Evolutionary conservation across 2,113 vertebrate species (phyloP).

Genomic region (Prinia subflava): DNA sequence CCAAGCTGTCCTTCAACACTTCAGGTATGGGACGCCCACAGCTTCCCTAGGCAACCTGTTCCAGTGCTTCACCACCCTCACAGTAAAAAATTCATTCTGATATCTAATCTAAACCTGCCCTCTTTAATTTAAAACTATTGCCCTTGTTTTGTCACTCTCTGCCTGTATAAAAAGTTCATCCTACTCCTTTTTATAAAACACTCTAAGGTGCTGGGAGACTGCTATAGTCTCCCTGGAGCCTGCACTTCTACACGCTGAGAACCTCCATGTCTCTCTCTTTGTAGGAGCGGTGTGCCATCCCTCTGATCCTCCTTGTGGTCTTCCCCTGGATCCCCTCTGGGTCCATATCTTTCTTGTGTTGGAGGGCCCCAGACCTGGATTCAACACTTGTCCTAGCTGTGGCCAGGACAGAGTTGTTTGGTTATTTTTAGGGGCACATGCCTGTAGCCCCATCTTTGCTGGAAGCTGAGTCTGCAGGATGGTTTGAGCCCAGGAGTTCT

Average conservation of each 20-base stretch:
- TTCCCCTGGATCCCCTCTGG: neutral
- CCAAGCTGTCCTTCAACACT: neutral
- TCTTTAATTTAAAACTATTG: neutral
- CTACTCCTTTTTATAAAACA: neutral
- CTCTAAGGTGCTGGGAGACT: neutral
- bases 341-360: too few relatives aligned
- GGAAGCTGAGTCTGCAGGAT: conserved; percentile 57
- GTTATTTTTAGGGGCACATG: neutral
- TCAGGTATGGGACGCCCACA: neutral
- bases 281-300: neutral
- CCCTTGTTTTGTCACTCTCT: neutral
- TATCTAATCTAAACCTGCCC: neutral
- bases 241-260: accelerated
- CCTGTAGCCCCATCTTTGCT: conserved; percentile 70
- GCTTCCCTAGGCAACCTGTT: neutral
- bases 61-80: neutral
- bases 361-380: neutral
- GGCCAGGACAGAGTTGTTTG: neutral
- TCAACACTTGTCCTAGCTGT: neutral
- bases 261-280: neutral
- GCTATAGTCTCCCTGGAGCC: neutral
- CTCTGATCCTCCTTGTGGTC: neutral
- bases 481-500: conserved; percentile 41
- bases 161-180: neutral
- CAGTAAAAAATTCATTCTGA: neutral